Percentiles rank a stretch among this genome's conserved stretches.
Conservation (phyloP, 1,140 invertebrate species). For the Hycleus cichorii region DNA sequence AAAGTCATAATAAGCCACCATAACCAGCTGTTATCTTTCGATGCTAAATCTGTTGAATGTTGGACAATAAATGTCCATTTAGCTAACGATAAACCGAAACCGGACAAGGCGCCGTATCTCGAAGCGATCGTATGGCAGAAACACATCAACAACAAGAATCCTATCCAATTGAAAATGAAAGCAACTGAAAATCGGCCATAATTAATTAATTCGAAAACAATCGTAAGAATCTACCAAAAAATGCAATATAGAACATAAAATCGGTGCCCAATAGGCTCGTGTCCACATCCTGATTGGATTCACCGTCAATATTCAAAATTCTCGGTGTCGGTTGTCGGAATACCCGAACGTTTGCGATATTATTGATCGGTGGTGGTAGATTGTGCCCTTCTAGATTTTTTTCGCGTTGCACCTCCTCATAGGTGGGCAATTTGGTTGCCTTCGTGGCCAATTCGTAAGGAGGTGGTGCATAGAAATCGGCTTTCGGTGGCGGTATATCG, state of each 20-base stretch:
- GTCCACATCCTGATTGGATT: conserved; percentile 62
- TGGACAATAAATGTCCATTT: conserved; percentile 94
- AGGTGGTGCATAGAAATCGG: conserved; percentile 76
- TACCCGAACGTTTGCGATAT: not conserved
- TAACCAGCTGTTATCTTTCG: conserved; percentile 78
- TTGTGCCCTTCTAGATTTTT: conserved; percentile 63
- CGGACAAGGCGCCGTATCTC: conserved; percentile 83
- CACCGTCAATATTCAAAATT: conserved; percentile 66
- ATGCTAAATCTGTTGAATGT: conserved; percentile 76
- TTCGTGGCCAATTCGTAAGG: conserved; percentile 75
- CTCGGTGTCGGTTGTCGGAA: conserved; percentile 37
- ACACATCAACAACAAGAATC: conserved; percentile 83
- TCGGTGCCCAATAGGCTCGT: conserved; percentile 75
- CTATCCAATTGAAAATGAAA: conserved; percentile 92
- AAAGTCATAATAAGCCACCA: conserved; percentile 88
- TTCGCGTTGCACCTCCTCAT: conserved; percentile 83
- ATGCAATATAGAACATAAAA: conserved; percentile 81
- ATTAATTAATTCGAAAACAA: not conserved
- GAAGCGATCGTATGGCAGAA: conserved; percentile 91
- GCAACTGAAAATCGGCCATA: conserved; percentile 53
- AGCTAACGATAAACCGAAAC: conserved; percentile 84
- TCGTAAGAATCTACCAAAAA: conserved; percentile 54
- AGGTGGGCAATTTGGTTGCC: conserved; percentile 75
- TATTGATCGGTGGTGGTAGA: conserved; percentile 6
- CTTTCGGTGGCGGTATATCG: conserved; percentile 67